A percentile compares a stretch with the other conserved stretches of the same genome.
These are phyloP conservation scores for Pipistrellus nathusii DNA, from an alignment of 2,797 vertebrate genomes.

Conservation along the genomic window DNA sequence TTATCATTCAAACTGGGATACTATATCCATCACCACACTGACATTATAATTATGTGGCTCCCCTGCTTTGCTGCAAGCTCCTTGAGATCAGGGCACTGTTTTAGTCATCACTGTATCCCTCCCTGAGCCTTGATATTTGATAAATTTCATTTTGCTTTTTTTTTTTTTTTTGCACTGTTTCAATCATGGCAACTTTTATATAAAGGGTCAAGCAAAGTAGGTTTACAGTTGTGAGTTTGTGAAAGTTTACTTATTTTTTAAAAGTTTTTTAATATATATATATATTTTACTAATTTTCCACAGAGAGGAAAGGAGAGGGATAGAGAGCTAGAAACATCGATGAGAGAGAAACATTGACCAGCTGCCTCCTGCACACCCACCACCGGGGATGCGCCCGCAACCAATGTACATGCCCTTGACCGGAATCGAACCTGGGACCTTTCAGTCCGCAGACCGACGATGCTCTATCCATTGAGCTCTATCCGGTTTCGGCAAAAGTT, in stretches of 20 bases:
- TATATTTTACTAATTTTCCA: too few relatives aligned
- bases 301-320: too few relatives aligned
- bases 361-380: too few relatives aligned
- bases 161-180: conserved; percentile 8
- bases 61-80: background rate
- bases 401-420: too few relatives aligned
- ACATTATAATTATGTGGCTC: background rate
- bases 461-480: too few relatives aligned
- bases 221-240: background rate
- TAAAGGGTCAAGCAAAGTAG: background rate
- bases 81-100: background rate
- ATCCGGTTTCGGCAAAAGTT: too few relatives aligned
- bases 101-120: background rate
- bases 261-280: too few relatives aligned
- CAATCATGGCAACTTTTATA: conserved; percentile 46
- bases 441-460: too few relatives aligned
- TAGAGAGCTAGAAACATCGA: too few relatives aligned
- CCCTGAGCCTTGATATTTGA: background rate
- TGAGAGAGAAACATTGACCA: too few relatives aligned
- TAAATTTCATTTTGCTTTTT: conserved; percentile 49
- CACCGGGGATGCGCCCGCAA: too few relatives aligned
- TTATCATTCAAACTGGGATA: background rate
- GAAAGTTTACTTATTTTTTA: background rate
- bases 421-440: too few relatives aligned
- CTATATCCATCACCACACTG: background rate